Evolutionary conservation across 1,140 invertebrate genomes (phyloP), one percentile per base, ranked within the genome.

Genomic region (Bombus picipes): DNA sequence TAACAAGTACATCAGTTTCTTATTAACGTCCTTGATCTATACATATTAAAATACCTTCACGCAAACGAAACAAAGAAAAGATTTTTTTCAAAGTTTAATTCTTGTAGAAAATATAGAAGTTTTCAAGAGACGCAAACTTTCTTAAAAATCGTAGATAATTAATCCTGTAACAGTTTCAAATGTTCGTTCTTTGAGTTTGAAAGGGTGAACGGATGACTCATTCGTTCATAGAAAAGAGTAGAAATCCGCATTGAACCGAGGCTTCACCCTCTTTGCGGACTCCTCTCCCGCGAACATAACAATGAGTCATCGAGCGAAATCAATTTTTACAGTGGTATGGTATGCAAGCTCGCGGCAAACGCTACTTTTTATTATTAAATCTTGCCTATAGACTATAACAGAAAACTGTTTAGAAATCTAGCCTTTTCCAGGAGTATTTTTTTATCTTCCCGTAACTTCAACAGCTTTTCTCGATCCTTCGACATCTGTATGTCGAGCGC

Each of bases 341-440:
- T 22, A 43, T 75, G 32, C 22, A 39, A 62, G 53, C 37, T 79
- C 32, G n/a, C 57, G 8, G 34, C 3, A 25, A 32, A 10, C n/a
- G 8, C 13, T 41, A 12, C 37, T 28, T 3, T 15, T 10, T 15
- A 18, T 73, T 8, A 22, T 32, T 41, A 25, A 65, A 32, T 15
- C 37, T 39, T 18, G 15, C n/a, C 18, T 62, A 41, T 12, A 22
- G 25, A 41, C 1, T 41, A 8, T 18, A 41, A 78, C 2, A 34
- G 9, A 66, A 13, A 76, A 53, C 10, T 22, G 5, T n/a, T 15
- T 28, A 25, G 39, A 32, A 81, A 70, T 65, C 78, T 85, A 72
- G 53, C 95, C 94, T 95, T 95, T n/a, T 95, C 93, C 3, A 94
- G 59, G 0, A 96, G 92, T 41, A 93, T 88, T 80, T 92, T 94